A percentile compares a stretch with the other conserved stretches of the same genome.
Conservation (phyloP, 2,113 vertebrate species). For the Heliornis fulica region DNA sequence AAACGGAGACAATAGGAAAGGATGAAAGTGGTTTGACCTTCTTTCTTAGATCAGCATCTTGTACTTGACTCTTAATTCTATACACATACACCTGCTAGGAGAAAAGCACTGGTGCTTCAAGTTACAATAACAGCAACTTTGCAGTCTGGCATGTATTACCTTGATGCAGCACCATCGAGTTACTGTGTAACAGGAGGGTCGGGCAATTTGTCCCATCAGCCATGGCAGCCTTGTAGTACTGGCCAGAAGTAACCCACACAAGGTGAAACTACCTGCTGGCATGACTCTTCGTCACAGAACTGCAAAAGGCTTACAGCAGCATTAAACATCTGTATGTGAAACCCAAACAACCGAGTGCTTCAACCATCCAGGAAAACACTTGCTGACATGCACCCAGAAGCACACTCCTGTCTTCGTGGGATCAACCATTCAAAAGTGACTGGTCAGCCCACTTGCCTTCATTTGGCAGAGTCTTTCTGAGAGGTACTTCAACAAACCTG, state of each 20-base stretch:
- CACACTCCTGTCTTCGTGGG: background rate
- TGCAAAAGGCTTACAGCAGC: background rate
- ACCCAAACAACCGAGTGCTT: background rate
- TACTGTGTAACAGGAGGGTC: background rate
- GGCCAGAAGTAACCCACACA: background rate
- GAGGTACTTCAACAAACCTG: background rate
- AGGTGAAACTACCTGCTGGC: background rate
- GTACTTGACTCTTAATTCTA: background rate
- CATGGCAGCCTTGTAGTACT: background rate
- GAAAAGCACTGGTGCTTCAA: background rate
- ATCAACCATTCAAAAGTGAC: background rate
- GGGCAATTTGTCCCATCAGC: background rate
- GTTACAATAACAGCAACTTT: accelerated
- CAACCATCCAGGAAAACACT: background rate
- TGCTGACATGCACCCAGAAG: accelerated
- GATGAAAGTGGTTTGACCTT: background rate
- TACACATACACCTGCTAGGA: background rate
- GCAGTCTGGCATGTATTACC: background rate
- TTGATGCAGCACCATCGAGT: background rate
- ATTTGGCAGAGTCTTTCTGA: background rate
- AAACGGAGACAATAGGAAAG: background rate
- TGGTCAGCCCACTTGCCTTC: background rate
- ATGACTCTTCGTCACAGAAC: background rate
- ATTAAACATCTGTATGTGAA: background rate
- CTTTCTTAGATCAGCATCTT: background rate